Evolutionary conservation across 1,140 invertebrate genomes (phyloP).

Genomic region (Bombus impatiens): DNA sequence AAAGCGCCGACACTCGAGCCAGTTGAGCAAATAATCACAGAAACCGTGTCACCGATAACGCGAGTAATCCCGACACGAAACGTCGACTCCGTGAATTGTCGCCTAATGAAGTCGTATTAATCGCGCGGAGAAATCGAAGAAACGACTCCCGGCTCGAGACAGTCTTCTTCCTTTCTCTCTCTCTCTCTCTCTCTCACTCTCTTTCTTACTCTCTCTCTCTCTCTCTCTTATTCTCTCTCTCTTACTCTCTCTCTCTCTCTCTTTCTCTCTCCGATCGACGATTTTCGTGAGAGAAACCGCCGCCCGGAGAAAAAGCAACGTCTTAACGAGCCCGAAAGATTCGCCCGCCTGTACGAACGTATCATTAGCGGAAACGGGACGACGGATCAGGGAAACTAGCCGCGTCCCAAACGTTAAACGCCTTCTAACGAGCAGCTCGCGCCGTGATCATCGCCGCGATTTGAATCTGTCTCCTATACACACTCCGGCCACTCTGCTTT

Average conservation of each 20-base stretch:
- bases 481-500: neutral
- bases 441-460: constrained; percentile 35
- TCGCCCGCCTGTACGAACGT: neutral
- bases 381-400: constrained; percentile 55
- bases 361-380: constrained; percentile 38
- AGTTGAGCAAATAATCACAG: constrained; percentile 68
- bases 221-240: neutral
- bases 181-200: neutral
- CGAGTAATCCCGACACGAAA: constrained; percentile 33
- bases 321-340: constrained; percentile 10
- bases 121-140: constrained; percentile 2
- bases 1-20: constrained; percentile 26
- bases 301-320: neutral
- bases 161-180: neutral
- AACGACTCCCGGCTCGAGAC: neutral
- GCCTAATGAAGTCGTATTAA: constrained; percentile 30
- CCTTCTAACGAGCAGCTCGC: constrained; percentile 42
- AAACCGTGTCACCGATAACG: constrained; percentile 53
- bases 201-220: neutral
- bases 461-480: neutral
- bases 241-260: neutral
- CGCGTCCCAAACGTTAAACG: constrained; percentile 41
- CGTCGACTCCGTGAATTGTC: constrained; percentile 8
- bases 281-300: neutral
- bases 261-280: neutral